Conservation (phyloP, 2,113 vertebrate species). For the Pungitius pungitius region DNA sequence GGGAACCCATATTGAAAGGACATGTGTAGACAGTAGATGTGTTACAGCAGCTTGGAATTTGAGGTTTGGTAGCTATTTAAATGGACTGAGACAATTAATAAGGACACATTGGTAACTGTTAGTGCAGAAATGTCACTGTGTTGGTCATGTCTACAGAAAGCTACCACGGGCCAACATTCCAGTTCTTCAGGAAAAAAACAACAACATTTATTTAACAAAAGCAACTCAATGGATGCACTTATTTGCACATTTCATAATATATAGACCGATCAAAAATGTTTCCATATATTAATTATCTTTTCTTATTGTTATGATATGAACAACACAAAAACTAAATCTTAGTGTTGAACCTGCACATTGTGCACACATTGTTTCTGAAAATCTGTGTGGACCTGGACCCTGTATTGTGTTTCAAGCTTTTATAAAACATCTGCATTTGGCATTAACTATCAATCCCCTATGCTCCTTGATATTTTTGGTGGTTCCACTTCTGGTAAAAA, state of each 20-base stretch:
- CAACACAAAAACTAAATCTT: background rate
- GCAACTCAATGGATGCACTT: background rate
- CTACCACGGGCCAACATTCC: background rate
- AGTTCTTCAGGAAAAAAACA: slow-evolving; percentile 1
- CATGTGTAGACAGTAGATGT: background rate
- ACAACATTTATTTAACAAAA: slow-evolving; percentile 16
- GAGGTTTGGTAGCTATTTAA: background rate
- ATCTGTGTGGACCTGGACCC: slow-evolving; percentile 13
- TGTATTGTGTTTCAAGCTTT: slow-evolving; percentile 1
- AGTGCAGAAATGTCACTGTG: background rate
- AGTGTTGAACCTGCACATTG: slow-evolving; percentile 17
- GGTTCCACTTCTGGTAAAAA: background rate
- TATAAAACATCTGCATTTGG: background rate
- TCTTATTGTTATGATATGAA: slow-evolving; percentile 8
- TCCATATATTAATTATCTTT: slow-evolving; percentile 6
- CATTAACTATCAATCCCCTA: background rate
- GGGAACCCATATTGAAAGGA: background rate
- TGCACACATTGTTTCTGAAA: slow-evolving; percentile 32
- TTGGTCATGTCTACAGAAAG: background rate
- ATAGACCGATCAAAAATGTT: slow-evolving; percentile 21
- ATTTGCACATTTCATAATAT: slow-evolving; percentile 18
- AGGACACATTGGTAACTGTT: background rate
- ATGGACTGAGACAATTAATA: background rate
- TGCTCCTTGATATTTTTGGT: slow-evolving; percentile 10
- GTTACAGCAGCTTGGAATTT: background rate